These are phyloP conservation scores for Dromaius novaehollandiae DNA, from an alignment of 2,113 vertebrate species.

Conservation along the genomic window DNA sequence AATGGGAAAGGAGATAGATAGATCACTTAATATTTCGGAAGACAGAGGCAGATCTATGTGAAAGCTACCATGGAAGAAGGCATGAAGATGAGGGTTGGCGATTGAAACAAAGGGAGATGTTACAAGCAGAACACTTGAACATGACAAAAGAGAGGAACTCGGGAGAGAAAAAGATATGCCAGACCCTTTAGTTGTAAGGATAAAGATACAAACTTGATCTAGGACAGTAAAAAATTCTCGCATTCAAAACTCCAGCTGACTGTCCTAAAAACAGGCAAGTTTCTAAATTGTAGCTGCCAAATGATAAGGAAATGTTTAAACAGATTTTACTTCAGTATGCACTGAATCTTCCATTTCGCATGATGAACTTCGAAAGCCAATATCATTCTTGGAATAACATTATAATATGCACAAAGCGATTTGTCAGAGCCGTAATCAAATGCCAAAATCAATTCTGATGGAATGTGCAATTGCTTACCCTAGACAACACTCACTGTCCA, in stretches of 20 bases:
- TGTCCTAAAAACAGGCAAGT: neutral
- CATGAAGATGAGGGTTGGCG: neutral
- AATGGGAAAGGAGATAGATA: neutral
- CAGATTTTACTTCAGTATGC: neutral
- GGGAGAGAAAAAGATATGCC: neutral
- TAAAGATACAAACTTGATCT: neutral
- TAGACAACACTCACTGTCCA: conserved; percentile 22
- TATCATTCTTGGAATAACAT: neutral
- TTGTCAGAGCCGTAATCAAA: conserved; percentile 29
- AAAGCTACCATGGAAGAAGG: neutral
- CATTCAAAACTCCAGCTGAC: neutral
- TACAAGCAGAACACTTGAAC: neutral
- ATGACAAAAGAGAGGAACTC: neutral
- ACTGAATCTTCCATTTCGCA: neutral
- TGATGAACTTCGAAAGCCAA: neutral
- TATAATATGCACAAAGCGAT: neutral
- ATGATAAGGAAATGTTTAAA: neutral
- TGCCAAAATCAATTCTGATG: conserved; percentile 3
- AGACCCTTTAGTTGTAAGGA: neutral
- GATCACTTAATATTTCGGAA: neutral
- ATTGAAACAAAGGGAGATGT: neutral
- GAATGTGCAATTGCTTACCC: neutral
- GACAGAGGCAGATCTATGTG: neutral
- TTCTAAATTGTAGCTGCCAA: neutral
- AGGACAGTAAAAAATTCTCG: neutral